Evolutionary conservation across 1,140 invertebrate genomes (phyloP).

Genomic region (Temnothorax nylanderi): DNA sequence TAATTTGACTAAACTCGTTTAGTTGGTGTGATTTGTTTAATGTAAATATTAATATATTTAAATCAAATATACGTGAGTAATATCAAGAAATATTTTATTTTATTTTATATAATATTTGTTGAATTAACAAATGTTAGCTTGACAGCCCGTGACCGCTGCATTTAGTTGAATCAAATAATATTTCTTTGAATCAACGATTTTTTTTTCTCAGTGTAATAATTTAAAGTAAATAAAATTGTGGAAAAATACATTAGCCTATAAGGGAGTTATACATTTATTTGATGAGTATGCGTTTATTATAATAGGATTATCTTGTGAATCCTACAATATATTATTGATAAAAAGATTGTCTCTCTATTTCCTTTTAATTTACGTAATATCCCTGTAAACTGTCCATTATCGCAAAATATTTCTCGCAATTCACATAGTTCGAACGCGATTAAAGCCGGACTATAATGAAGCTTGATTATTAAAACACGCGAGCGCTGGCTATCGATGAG

Average conservation of each 20-base stretch:
- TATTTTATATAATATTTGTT: too few relatives aligned
- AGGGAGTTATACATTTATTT: not conserved
- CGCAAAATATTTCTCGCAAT: conserved; percentile 18
- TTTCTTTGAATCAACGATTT: too few relatives aligned
- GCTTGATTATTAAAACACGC: conserved; percentile 44
- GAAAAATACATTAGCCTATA: not conserved
- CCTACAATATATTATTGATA: not conserved
- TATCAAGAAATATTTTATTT: too few relatives aligned
- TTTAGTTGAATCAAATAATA: too few relatives aligned
- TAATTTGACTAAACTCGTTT: too few relatives aligned
- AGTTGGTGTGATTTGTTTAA: too few relatives aligned
- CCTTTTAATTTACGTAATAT: not conserved
- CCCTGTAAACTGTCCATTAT: not conserved
- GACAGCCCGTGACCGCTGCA: too few relatives aligned
- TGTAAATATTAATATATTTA: too few relatives aligned
- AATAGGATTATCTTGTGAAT: not conserved
- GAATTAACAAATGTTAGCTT: too few relatives aligned
- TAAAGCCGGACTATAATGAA: conserved; percentile 24
- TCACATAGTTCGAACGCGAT: not conserved
- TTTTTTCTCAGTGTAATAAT: too few relatives aligned
- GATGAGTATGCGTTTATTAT: not conserved
- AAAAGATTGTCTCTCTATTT: not conserved
- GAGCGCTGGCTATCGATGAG: not conserved
- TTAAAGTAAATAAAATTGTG: not conserved
- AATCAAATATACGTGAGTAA: too few relatives aligned